Base-by-base conservation (phyloP, 2,797 vertebrate species). In the Acipenser oxyrinchus region DNA sequence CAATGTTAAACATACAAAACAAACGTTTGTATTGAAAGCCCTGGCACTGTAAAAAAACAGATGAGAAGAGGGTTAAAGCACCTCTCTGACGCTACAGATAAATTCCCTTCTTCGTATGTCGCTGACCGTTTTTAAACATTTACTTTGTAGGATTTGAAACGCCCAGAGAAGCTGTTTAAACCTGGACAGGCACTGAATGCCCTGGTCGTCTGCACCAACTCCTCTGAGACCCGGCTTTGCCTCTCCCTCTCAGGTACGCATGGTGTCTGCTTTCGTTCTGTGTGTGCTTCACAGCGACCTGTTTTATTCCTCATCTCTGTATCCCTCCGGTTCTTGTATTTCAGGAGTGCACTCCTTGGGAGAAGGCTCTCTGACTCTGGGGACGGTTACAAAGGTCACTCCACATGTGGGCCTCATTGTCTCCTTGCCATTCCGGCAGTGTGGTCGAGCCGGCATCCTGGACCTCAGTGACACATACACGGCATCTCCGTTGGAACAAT, bases 211-310 rank as follows among this genome's bases (percentile, higher is more conserved):
- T 78, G 81, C 66, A 75, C 78, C 11, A 77, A 78, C 63, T 72
- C 59, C 69, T 65, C 70, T 0, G 78, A 80, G 67, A 81, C 74
- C 6, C 87, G 84, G 23, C 83, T 98, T 1, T 78, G 59, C 66
- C 85, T 99, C 63, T 96, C 96, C 3, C 89, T 99, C 70, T 93
- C 82, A 87, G 96, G 96, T 99, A 71, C 4, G 37, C 37, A 5
- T 37, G 37, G 37, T 37, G 37, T 37, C 37, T 4, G 0, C 37
- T 37, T 37, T 37, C 37, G 37, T 37, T 37, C 37, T 37, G 37
- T 37, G 37, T 37, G 37, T 37, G 37, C 37, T 37, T 37, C 37
- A 37, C 37, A 37, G 37, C 37, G 0, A 37, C 3, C 37, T 37
- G 37, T 37, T 37, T 37, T 37, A 37, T 37, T 37, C 5, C 37